Conservation (phyloP, 2,797 vertebrate species). For the Aphelocoma californica region DNA sequence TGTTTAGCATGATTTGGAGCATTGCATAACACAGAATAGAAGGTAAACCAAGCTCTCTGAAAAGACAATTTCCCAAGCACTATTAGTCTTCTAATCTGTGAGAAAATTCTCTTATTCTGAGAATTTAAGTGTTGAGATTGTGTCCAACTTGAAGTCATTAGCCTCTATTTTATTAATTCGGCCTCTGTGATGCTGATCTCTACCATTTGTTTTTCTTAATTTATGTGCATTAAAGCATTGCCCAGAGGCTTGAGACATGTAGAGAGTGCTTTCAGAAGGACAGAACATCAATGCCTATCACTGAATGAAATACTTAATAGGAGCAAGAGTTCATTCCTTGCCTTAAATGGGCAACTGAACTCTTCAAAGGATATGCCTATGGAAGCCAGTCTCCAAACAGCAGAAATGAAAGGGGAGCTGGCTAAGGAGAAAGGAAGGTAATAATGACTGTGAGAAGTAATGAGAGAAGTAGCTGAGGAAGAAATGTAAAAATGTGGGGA, state of each 20-base stretch:
- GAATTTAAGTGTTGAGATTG: not conserved
- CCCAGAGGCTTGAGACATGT: slow-evolving; percentile 15
- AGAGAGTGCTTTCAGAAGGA: not conserved
- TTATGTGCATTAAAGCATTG: slow-evolving; percentile 50
- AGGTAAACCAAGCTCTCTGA: slow-evolving; percentile 30
- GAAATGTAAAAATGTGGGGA: not conserved
- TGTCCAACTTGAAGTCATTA: slow-evolving; percentile 25
- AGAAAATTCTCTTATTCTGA: not conserved
- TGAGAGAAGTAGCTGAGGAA: not conserved
- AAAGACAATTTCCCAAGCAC: not conserved
- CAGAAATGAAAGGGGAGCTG: not conserved
- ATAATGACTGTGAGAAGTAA: not conserved
- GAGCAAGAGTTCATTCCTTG: slow-evolving; percentile 44
- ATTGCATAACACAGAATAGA: slow-evolving; percentile 18
- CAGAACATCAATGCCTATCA: slow-evolving; percentile 28
- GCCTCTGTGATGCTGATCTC: slow-evolving; percentile 18
- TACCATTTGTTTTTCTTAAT: slow-evolving; percentile 60
- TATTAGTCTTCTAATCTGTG: not conserved
- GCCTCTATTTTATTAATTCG: slow-evolving; percentile 28
- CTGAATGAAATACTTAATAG: slow-evolving; percentile 21
- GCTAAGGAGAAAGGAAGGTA: not conserved
- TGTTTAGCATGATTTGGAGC: not conserved
- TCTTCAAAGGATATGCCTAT: not conserved
- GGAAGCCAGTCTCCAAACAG: not conserved
- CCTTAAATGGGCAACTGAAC: slow-evolving; percentile 23